These are phyloP conservation scores for Congeria kusceri DNA, from an alignment of 2,888 invertebrate species.

Conservation along the genomic window DNA sequence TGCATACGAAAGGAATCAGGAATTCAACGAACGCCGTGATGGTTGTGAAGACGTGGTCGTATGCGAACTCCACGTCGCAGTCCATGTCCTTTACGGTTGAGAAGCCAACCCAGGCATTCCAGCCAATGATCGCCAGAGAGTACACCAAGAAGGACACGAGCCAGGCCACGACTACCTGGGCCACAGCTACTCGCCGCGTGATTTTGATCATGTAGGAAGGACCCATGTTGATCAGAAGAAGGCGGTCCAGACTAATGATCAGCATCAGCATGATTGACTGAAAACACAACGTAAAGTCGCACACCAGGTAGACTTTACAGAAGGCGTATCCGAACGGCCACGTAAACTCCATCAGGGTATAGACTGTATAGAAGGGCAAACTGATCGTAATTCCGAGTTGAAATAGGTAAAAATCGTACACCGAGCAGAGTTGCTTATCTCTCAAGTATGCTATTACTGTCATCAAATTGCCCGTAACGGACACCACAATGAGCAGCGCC, in stretches of 20 bases:
- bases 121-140: slow-evolving; percentile 71
- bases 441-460: slow-evolving; percentile 64
- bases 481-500: slow-evolving; percentile 55
- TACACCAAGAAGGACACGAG: slow-evolving; percentile 63
- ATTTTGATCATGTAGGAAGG: slow-evolving; percentile 59
- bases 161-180: slow-evolving; percentile 67
- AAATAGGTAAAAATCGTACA: slow-evolving; percentile 72
- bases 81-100: slow-evolving; percentile 57
- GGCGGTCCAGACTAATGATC: slow-evolving; percentile 70
- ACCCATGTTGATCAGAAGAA: slow-evolving; percentile 65
- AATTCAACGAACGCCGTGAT: slow-evolving; percentile 69
- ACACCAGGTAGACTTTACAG: slow-evolving; percentile 69
- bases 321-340: slow-evolving; percentile 70
- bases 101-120: slow-evolving; percentile 65
- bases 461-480: slow-evolving; percentile 68
- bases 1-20: slow-evolving; percentile 60
- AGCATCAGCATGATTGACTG: slow-evolving; percentile 70
- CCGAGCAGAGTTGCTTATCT: slow-evolving; percentile 66
- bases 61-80: slow-evolving; percentile 72
- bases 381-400: slow-evolving; percentile 72
- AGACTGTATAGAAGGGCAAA: slow-evolving; percentile 70
- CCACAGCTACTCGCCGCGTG: slow-evolving; percentile 50
- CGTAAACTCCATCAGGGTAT: slow-evolving; percentile 52
- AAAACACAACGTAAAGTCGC: slow-evolving; percentile 70
- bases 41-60: slow-evolving; percentile 60